A percentile compares a stretch with the other conserved stretches of the same genome.
Conservation (phyloP, 2,113 vertebrate genomes). For the Podarcis muralis region DNA sequence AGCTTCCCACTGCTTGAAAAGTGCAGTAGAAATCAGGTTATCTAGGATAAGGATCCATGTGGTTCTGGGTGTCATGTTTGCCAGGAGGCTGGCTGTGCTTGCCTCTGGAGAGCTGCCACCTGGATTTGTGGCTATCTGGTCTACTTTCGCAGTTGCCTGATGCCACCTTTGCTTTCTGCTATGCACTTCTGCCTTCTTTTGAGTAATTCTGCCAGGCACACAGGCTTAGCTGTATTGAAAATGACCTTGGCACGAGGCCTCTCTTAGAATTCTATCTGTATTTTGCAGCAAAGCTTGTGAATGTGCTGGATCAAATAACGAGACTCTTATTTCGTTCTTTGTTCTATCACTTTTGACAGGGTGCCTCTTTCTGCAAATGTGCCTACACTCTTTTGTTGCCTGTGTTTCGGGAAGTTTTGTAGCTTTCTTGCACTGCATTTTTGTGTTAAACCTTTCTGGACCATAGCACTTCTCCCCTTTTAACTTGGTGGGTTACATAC, state of each 20-base stretch:
- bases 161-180: not conserved
- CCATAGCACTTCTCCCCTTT: not conserved
- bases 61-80: not conserved
- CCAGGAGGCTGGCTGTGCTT: not conserved
- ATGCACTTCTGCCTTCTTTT: not conserved
- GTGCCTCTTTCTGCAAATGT: constrained; percentile 23
- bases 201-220: not conserved
- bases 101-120: not conserved
- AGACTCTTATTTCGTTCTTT: constrained; percentile 35
- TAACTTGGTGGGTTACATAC: not conserved
- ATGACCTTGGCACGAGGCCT: constrained; percentile 5
- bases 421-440: constrained; percentile 18
- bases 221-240: not conserved
- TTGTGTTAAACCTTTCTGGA: constrained; percentile 28
- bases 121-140: not conserved
- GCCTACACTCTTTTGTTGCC: constrained; percentile 14
- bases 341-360: constrained; percentile 12
- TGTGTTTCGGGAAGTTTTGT: not conserved
- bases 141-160: not conserved
- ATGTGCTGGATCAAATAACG: constrained; percentile 17
- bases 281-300: not conserved
- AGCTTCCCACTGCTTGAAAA: not conserved
- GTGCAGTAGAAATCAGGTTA: not conserved
- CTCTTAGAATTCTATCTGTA: not conserved
- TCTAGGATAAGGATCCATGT: not conserved